A percentile compares a stretch with the other conserved stretches of the same genome.
Conservation (phyloP, 1,140 invertebrate species). For the Orchestia grillus region DNA sequence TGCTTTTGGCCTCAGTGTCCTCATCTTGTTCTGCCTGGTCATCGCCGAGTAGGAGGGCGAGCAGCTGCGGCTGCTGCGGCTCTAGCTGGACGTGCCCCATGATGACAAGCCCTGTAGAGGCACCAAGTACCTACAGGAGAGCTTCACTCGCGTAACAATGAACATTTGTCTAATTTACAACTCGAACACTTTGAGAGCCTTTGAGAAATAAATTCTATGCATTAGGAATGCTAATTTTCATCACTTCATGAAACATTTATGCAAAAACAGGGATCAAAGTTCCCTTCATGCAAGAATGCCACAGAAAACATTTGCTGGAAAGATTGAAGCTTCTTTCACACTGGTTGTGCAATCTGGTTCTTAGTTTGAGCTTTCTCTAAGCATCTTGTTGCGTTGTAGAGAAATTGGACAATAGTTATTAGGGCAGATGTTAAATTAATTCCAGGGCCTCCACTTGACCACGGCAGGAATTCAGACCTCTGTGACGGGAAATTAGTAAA, state of each 20-base stretch:
- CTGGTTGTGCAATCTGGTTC: too few species aligned
- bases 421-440: too few species aligned
- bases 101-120: slow-evolving; percentile 60
- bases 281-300: too few species aligned
- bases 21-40: slow-evolving; percentile 35
- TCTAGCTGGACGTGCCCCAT: slow-evolving; percentile 63
- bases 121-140: not conserved
- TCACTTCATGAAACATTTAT: too few species aligned
- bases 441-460: not conserved
- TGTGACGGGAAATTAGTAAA: not conserved
- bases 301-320: too few species aligned
- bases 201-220: not conserved
- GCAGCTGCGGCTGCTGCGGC: slow-evolving; percentile 57
- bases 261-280: too few species aligned
- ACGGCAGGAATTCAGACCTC: not conserved
- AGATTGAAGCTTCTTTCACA: too few species aligned
- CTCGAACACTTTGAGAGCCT: not conserved
- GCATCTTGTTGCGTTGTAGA: too few species aligned
- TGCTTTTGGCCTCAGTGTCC: not conserved
- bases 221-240: too few species aligned
- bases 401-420: too few species aligned
- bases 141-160: not conserved
- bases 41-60: slow-evolving; percentile 57
- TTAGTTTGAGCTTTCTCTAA: too few species aligned
- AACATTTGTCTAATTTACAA: not conserved